Evolutionary conservation across 1,140 invertebrate genomes (phyloP), one percentile per base, ranked within the genome.

Genomic region (Hyposmocoma kahamanoa): DNA sequence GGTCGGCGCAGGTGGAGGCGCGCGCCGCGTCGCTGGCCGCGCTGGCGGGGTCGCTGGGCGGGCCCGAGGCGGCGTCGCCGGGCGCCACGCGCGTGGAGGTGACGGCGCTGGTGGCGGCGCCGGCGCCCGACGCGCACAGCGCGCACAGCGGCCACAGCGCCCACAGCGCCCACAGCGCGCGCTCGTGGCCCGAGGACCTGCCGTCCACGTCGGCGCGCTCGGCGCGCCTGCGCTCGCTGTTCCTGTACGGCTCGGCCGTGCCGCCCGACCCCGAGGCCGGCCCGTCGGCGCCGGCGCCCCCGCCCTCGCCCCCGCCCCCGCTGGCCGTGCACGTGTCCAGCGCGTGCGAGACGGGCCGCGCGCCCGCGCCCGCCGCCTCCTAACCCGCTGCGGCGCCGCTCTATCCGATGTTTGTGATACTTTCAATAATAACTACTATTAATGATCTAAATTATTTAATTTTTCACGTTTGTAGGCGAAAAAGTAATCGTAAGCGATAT

Each of bases 371-470:
- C 5, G 5, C 5, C 5, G 38, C 43, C 18, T 26, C 24, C 5
- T 26, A 26, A n/a, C 52, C 36, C 21, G 9, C 43, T 38, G 32
- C 48, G 32, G 2, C 17, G 43, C 56, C 11, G 72, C 64, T 77
- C 80, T 82, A 80, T 83, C 77, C 59, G 65, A 83, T 81, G 70
- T 82, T 76, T 84, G 81, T 84, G 81, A 84, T 84, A 84, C 78
- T 84, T 82, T 82, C 57, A 81, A 81, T 81, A 80, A 79, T 80
- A 71, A 73, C 67, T 83, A 79, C 70, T 76, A 73, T 76, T 76
- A 76, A 73, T 72, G 55, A 81, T 84, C 75, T 84, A 84, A 84
- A 84, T 84, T 84, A 84, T 84, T 82, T 84, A 82, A 82, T 84
- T 84, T 84, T 84, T 83, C 75, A 83, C 77, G 65, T 82, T 82